Base-by-base conservation (phyloP, 2,888 invertebrate genomes). In the Drosophila austrosaltans region DNA sequence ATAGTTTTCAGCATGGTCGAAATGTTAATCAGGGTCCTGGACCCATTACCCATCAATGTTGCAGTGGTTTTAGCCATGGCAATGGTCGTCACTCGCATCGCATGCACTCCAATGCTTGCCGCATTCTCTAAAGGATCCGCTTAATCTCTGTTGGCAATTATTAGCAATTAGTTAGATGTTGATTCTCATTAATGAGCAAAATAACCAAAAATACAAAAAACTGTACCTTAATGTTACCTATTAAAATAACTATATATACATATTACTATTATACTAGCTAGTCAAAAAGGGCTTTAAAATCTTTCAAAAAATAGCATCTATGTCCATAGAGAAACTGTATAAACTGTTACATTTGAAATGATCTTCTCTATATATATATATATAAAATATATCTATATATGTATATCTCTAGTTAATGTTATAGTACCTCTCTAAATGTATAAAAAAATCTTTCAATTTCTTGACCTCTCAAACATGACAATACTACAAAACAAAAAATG, bases 101-200 rank as follows among this genome's bases (percentile, higher is more conserved):
- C 61, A 83, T 91, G 77, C 92, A 92, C 84, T 90, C 92, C 20
- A 92, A 92, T 71, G 92, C 92, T 53, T 92, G 92, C 76, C 74
- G 81, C 63, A 79, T 92, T 57, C 82, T 92, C 53, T 92, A 92
- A 83, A 63, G 59, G 54, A 48, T 7, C 6, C 6, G 40, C 10
- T 22, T 7, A 25, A 44, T 32, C 25, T 53, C 25, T 68, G 70
- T 67, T 72, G 57, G 79, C 85, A 87, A 87, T 82, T 87, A 79
- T 79, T 85, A 85, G 78, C 30, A n/a, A 28, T 64, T 78, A 84
- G 78, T 69, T 82, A 81, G 72, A 71, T 72, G 80, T 79, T 82
- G 72, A 81, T 73, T 73, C 77, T 77, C 72, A 76, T 70, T 28
- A 8, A 63, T 25, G 36, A 66, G 42, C 64, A 63, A 60, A 30